These are phyloP conservation scores for Octonoba sinensis DNA, from an alignment of 2,888 invertebrate species.

Conservation along the genomic window DNA sequence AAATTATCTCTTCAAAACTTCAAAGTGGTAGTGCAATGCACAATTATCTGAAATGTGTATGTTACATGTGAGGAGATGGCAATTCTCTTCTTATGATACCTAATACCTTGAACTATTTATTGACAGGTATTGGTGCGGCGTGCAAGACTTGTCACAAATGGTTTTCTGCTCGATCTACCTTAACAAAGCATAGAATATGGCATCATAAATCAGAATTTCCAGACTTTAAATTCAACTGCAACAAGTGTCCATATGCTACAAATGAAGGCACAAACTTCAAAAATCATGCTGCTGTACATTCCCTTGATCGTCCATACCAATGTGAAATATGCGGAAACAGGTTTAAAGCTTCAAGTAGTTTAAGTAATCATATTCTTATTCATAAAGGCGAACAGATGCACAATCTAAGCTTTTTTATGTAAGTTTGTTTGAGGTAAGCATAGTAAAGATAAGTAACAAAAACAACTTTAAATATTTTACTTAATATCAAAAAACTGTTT, in stretches of 20 bases:
- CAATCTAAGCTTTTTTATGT: background rate
- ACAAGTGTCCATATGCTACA: constrained; percentile 43
- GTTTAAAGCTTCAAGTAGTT: constrained; percentile 34
- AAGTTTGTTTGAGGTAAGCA: background rate
- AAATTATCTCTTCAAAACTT: no score
- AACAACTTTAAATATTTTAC: background rate
- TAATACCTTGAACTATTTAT: no score
- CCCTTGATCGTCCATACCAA: constrained; percentile 1
- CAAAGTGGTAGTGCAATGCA: no score
- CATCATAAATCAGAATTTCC: constrained; percentile 32
- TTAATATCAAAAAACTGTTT: no score
- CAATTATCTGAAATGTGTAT: no score
- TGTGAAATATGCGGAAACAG: constrained; percentile 53
- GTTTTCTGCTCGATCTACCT: constrained; percentile 33
- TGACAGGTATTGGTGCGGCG: constrained; percentile 5
- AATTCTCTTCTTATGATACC: no score
- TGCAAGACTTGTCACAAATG: constrained; percentile 35
- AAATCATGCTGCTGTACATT: constrained; percentile 38
- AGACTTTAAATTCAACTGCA: constrained; percentile 22
- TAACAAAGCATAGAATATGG: constrained; percentile 38
- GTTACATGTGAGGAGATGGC: no score
- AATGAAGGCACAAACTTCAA: constrained; percentile 44
- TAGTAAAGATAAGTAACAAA: background rate
- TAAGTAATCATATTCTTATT: constrained; percentile 30
- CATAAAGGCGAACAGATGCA: constrained; percentile 36